Percentiles rank a stretch among this genome's conserved stretches.
Evolutionary conservation across 1,140 invertebrate species (phyloP).

Genomic region (Hypothenemus hampei): DNA sequence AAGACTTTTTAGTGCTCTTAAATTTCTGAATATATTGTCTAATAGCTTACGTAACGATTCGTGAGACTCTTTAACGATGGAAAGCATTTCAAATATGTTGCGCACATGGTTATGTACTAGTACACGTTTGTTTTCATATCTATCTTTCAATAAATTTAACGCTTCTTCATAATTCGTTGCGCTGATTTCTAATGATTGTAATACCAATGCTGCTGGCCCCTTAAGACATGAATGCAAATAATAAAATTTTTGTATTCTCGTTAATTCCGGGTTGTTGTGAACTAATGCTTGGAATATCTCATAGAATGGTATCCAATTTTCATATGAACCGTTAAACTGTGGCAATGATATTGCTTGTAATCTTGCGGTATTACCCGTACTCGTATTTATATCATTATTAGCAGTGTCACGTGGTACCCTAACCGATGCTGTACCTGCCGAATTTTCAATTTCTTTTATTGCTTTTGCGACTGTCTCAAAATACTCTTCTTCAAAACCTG

Average conservation of each 20-base stretch:
- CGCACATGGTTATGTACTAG: constrained; percentile 28
- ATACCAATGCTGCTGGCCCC: constrained; percentile 27
- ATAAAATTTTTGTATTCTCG: not conserved
- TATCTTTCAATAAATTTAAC: constrained; percentile 28
- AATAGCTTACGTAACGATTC: constrained; percentile 23
- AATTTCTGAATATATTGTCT: constrained; percentile 22
- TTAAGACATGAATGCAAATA: constrained; percentile 30
- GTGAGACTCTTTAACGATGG: constrained; percentile 28
- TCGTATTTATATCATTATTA: too few relatives aligned
- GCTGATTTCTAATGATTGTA: constrained; percentile 29
- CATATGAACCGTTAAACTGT: not conserved
- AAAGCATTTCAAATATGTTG: constrained; percentile 24
- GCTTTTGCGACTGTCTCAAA: not conserved
- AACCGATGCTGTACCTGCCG: too few relatives aligned
- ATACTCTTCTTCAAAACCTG: not conserved
- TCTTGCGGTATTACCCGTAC: not conserved
- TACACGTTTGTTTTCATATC: constrained; percentile 36
- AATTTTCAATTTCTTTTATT: not conserved
- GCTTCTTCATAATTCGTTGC: constrained; percentile 34
- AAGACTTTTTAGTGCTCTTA: constrained; percentile 30
- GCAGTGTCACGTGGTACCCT: too few relatives aligned
- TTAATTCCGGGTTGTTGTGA: not conserved
- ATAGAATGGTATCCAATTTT: not conserved
- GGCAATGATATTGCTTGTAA: constrained; percentile 2
- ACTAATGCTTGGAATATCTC: not conserved